Percentiles rank a stretch among this genome's conserved stretches.
Conservation (phyloP, 2,797 vertebrate species). For the Picus viridis region DNA sequence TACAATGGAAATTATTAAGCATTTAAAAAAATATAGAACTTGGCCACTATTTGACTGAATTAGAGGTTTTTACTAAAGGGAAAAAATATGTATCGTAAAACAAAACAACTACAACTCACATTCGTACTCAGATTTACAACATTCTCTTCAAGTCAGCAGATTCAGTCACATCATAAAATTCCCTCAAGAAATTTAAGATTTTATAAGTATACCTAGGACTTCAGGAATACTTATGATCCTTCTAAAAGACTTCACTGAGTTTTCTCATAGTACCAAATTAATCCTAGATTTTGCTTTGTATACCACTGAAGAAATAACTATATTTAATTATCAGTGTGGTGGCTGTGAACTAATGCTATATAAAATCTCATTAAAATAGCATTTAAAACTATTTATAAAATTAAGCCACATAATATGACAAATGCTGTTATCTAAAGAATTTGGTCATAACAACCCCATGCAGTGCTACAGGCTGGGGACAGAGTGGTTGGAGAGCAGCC, state of each 20-base stretch:
- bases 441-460: too few relatives aligned
- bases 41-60: neutral
- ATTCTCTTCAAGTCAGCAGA: neutral
- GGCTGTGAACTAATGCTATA: neutral
- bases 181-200: neutral
- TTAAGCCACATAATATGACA: neutral
- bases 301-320: neutral
- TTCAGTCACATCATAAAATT: neutral
- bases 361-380: slow-evolving; percentile 7
- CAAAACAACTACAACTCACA: neutral
- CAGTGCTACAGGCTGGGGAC: too few relatives aligned
- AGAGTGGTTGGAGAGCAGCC: too few relatives aligned
- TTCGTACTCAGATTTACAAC: neutral
- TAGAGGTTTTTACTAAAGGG: neutral
- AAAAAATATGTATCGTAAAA: neutral
- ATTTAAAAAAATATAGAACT: neutral
- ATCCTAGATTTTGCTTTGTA: neutral
- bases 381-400: neutral
- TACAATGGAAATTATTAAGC: neutral
- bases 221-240: neutral
- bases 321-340: neutral
- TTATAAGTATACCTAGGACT: neutral
- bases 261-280: neutral
- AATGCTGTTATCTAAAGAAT: neutral
- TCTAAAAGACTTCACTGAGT: neutral